Percentiles rank a stretch among this genome's conserved stretches.
phyloP scores from a whole-genome alignment of 2,113 vertebrate species.

The Phoxinus phoxinus region DNA sequence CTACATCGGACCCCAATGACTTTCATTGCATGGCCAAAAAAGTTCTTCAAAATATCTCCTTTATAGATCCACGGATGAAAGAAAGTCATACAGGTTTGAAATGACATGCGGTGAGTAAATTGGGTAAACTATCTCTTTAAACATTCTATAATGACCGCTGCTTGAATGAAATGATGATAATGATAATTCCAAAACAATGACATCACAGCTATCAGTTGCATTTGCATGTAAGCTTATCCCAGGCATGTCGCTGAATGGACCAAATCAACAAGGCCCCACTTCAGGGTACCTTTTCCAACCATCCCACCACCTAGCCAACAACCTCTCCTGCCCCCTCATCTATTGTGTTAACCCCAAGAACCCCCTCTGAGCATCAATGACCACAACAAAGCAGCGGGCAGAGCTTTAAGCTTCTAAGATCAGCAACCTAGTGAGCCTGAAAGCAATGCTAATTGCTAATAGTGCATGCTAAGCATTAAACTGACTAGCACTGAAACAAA shows the following conservation, averaged over 20 bases:
- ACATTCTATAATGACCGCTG: not conserved
- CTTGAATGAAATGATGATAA: not conserved
- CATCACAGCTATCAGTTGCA: slow-evolving; percentile 3
- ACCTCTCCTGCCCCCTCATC: slow-evolving; percentile 41
- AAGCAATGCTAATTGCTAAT: slow-evolving; percentile 80
- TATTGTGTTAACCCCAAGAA: slow-evolving; percentile 59
- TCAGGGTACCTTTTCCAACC: slow-evolving; percentile 45
- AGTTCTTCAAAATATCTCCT: too few relatives aligned
- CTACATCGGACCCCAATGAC: too few relatives aligned
- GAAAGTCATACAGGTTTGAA: too few relatives aligned
- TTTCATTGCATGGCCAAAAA: too few relatives aligned
- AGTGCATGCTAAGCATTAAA: slow-evolving; percentile 79
- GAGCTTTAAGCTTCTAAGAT: slow-evolving; percentile 74
- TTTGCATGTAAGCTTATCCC: slow-evolving; percentile 32
- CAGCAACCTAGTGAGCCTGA: slow-evolving; percentile 73
- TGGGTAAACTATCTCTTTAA: not conserved
- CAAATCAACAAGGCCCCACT: slow-evolving; percentile 47
- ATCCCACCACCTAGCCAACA: slow-evolving; percentile 32
- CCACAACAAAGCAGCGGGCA: slow-evolving; percentile 54
- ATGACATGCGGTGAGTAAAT: too few relatives aligned
- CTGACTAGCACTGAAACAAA: slow-evolving; percentile 82
- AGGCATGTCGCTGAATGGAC: slow-evolving; percentile 20
- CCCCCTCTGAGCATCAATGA: slow-evolving; percentile 60
- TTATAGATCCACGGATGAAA: too few relatives aligned
- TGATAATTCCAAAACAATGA: not conserved